These are phyloP conservation scores for Chaenocephalus aceratus DNA, from an alignment of 2,113 vertebrate genomes.

Conservation along the genomic window DNA sequence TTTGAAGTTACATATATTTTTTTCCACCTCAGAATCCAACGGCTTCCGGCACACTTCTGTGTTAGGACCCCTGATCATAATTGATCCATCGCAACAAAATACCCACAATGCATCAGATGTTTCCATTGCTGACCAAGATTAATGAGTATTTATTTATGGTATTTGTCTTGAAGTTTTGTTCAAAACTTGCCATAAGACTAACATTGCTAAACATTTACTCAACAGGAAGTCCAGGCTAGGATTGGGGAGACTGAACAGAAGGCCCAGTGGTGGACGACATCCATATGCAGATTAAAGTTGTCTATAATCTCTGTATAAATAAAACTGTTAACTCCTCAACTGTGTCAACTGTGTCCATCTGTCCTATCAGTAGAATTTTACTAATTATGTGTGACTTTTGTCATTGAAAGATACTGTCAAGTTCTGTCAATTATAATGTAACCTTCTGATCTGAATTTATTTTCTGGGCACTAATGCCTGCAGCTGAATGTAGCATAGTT, in stretches of 20 bases:
- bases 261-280: neutral
- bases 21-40: conserved; percentile 28
- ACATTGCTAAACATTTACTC: neutral
- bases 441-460: neutral
- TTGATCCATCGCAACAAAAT: conserved; percentile 12
- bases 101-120: too few species aligned
- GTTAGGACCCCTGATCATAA: conserved; percentile 77
- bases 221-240: neutral
- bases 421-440: too few species aligned
- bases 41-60: conserved; percentile 59
- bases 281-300: too few species aligned
- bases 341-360: neutral
- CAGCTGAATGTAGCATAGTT: neutral
- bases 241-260: neutral
- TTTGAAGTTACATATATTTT: too few species aligned
- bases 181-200: neutral
- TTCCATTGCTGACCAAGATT: too few species aligned
- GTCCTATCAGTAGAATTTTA: too few species aligned
- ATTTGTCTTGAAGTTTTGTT: neutral
- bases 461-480: neutral
- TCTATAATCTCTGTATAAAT: conserved; percentile 3
- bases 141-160: too few species aligned
- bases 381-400: too few species aligned
- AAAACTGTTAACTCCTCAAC: conserved; percentile 15
- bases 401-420: too few species aligned